These are phyloP conservation scores for Tholera decimalis DNA, from an alignment of 2,888 invertebrate genomes.

Conservation along the genomic window DNA sequence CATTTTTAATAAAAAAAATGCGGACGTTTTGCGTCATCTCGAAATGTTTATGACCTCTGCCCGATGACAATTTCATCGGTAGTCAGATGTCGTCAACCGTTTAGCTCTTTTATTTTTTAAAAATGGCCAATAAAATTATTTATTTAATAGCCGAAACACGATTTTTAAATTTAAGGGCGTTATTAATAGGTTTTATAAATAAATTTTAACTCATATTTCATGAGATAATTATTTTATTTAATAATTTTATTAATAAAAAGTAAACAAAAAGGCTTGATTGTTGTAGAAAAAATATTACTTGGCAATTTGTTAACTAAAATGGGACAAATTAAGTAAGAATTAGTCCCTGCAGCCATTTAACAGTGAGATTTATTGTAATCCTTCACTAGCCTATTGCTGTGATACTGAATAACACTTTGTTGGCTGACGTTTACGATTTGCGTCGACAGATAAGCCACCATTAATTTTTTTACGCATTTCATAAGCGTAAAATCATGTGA, in stretches of 20 bases:
- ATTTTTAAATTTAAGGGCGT: slow-evolving; percentile 49
- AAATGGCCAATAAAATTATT: slow-evolving; percentile 53
- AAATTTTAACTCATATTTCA: slow-evolving; percentile 32
- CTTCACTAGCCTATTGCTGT: slow-evolving; percentile 12
- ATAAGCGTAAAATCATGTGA: slow-evolving; percentile 15
- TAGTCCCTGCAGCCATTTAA: slow-evolving; percentile 26
- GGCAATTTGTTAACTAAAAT: slow-evolving; percentile 12
- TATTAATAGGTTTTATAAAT: slow-evolving; percentile 43
- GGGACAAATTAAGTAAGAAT: slow-evolving; percentile 9
- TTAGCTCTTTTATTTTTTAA: slow-evolving; percentile 58
- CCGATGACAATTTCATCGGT: slow-evolving; percentile 65
- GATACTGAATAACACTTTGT: slow-evolving; percentile 24
- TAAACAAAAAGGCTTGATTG: slow-evolving; percentile 2
- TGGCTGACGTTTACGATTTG: slow-evolving; percentile 39
- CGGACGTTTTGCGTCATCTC: slow-evolving; percentile 57
- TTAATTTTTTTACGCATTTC: slow-evolving; percentile 39
- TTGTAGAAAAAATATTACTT: slow-evolving; percentile 1
- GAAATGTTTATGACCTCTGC: slow-evolving; percentile 65
- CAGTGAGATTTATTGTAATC: slow-evolving; percentile 38
- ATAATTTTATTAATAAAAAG: neutral
- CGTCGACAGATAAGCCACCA: slow-evolving; percentile 23
- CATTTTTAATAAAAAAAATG: slow-evolving; percentile 53
- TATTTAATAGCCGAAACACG: slow-evolving; percentile 58
- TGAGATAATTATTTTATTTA: slow-evolving; percentile 16
- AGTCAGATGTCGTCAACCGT: slow-evolving; percentile 63